Percentiles rank a stretch among this genome's conserved stretches.
Evolutionary conservation across 2,113 vertebrate species (phyloP).

Genomic region (Naja naja): DNA sequence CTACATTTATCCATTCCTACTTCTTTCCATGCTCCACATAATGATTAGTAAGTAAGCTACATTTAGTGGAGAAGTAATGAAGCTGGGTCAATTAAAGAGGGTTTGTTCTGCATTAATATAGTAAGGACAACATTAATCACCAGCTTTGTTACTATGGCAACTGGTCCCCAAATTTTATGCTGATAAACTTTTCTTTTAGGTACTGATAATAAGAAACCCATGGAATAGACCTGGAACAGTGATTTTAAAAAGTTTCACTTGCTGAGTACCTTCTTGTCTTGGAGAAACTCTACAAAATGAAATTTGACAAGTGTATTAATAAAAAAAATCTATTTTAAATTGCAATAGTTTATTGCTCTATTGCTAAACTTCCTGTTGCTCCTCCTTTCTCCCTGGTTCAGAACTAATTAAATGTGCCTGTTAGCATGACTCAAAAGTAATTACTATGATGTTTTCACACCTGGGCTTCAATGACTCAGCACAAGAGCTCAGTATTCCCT

Average conservation of each 20-base stretch:
- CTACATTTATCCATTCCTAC: neutral
- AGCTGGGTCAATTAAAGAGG: neutral
- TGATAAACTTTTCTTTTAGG: neutral
- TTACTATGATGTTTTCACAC: conserved; percentile 26
- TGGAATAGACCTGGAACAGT: neutral
- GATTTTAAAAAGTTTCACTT: neutral
- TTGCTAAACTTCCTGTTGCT: neutral
- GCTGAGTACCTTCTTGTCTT: neutral
- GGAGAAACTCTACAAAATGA: neutral
- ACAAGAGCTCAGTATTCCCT: neutral
- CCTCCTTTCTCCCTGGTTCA: neutral
- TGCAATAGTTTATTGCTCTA: neutral
- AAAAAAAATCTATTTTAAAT: neutral
- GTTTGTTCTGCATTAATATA: neutral
- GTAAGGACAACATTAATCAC: neutral
- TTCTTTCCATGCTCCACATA: neutral
- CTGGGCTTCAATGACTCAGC: conserved; percentile 4
- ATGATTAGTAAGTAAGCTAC: neutral
- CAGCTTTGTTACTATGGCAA: neutral
- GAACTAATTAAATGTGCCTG: neutral
- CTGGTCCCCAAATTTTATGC: neutral
- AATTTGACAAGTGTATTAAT: neutral
- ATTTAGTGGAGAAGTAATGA: neutral
- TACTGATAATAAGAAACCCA: neutral
- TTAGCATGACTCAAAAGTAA: conserved; percentile 4